These are phyloP conservation scores for Chrysemys picta DNA, from an alignment of 2,113 vertebrate genomes.

Conservation along the genomic window DNA sequence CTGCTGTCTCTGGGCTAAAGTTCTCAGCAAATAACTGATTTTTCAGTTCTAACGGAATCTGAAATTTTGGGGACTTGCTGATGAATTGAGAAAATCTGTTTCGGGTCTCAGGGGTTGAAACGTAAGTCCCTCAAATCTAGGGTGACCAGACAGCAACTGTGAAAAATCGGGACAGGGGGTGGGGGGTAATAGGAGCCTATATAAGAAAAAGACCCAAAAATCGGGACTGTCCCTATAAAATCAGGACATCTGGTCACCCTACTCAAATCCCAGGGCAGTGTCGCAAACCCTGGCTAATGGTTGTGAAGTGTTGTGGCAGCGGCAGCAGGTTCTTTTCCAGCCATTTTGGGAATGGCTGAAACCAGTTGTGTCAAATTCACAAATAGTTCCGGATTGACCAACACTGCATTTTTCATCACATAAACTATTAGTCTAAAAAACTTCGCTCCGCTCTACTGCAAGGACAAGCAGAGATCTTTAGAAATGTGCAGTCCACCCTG, in stretches of 20 bases:
- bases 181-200: too few species aligned
- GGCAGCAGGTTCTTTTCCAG: background rate
- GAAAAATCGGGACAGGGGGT: too few species aligned
- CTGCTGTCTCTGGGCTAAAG: background rate
- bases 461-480: background rate
- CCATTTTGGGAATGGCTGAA: background rate
- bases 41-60: background rate
- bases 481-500: background rate
- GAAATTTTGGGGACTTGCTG: background rate
- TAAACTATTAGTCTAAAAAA: background rate
- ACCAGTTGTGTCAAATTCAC: background rate
- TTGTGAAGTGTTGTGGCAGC: background rate
- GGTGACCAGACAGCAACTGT: too few species aligned
- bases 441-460: fast-evolving
- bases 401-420: background rate
- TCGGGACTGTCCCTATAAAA: too few species aligned
- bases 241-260: too few species aligned
- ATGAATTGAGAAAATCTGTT: background rate
- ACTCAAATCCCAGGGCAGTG: background rate
- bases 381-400: background rate
- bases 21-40: background rate
- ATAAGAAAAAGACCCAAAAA: too few species aligned
- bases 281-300: background rate
- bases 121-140: background rate
- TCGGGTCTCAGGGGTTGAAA: background rate